Evolutionary conservation across 2,888 invertebrate genomes (phyloP).

Genomic region (Abscondita cerata): DNA sequence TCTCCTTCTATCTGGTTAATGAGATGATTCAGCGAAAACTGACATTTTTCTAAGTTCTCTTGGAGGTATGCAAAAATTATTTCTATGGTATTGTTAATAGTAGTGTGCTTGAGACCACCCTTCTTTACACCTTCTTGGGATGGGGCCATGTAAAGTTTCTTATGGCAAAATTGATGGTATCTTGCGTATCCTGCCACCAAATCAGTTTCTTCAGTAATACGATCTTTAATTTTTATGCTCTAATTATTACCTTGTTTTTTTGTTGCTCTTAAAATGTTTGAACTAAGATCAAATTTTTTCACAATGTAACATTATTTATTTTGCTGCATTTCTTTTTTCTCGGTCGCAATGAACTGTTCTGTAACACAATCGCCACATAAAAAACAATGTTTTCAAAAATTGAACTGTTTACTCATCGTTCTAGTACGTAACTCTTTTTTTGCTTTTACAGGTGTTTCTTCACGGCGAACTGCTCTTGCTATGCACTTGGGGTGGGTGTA

Average conservation of each 20-base stretch:
- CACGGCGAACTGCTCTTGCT: too few relatives aligned
- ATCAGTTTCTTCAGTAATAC: constrained; percentile 5
- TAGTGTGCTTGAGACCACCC: constrained; percentile 23
- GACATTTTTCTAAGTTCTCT: constrained; percentile 8
- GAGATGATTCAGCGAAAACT: constrained; percentile 25
- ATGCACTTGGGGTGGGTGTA: background rate
- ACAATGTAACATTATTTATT: constrained; percentile 12
- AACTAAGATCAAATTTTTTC: constrained; percentile 4
- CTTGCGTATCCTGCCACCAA: constrained; percentile 21
- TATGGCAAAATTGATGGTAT: constrained; percentile 15
- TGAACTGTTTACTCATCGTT: constrained; percentile 54
- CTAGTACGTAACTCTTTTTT: constrained; percentile 57
- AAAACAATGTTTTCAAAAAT: constrained; percentile 59
- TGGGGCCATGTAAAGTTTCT: background rate
- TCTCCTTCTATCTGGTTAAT: constrained; percentile 14
- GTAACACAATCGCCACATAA: constrained; percentile 13
- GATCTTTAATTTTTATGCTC: constrained; percentile 10
- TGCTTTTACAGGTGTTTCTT: background rate
- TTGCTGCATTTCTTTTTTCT: constrained; percentile 1
- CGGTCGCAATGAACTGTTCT: constrained; percentile 6
- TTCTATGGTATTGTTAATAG: constrained; percentile 34
- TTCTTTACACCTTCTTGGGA: constrained; percentile 11
- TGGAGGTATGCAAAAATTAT: constrained; percentile 18
- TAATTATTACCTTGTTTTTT: constrained; percentile 15
- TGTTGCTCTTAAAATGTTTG: constrained; percentile 12